Conservation (phyloP, 2,113 vertebrate genomes). For the Lepisosteus osseus region DNA sequence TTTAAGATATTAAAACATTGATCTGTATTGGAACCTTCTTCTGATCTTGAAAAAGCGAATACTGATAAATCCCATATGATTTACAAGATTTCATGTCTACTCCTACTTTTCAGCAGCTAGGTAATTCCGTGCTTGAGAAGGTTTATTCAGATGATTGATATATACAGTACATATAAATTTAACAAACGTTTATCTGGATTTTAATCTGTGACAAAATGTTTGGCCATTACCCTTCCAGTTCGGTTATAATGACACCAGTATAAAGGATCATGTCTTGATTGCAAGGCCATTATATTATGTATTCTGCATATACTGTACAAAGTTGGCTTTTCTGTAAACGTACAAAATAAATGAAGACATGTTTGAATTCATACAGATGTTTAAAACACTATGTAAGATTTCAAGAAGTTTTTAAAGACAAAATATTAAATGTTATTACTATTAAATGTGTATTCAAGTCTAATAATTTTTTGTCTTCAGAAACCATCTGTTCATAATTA, state of each 20-base stretch:
- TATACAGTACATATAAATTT: conserved; percentile 17
- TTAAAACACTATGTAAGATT: too few species aligned
- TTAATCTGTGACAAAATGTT: conserved; percentile 49
- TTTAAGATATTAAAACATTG: neutral
- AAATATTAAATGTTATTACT: neutral
- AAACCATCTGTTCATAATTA: neutral
- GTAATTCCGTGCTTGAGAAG: conserved; percentile 21
- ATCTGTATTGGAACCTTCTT: neutral
- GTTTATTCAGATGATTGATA: conserved; percentile 25
- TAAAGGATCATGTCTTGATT: conserved; percentile 12
- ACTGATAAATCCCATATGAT: neutral
- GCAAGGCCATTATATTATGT: conserved; percentile 17
- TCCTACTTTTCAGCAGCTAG: conserved; percentile 12
- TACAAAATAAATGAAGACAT: too few species aligned
- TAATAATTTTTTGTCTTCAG: too few species aligned
- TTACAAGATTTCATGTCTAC: neutral
- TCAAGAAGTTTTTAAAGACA: too few species aligned
- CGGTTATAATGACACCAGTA: conserved; percentile 31
- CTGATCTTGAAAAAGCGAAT: neutral
- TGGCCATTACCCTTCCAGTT: conserved; percentile 37
- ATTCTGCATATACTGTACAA: neutral
- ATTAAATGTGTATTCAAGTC: neutral
- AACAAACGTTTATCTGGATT: conserved; percentile 33
- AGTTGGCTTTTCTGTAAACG: neutral
- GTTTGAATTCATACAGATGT: neutral